Evolutionary conservation across 1,140 invertebrate genomes (phyloP), one percentile per base, ranked within the genome.

Genomic region (Cecropterus lyciades): DNA sequence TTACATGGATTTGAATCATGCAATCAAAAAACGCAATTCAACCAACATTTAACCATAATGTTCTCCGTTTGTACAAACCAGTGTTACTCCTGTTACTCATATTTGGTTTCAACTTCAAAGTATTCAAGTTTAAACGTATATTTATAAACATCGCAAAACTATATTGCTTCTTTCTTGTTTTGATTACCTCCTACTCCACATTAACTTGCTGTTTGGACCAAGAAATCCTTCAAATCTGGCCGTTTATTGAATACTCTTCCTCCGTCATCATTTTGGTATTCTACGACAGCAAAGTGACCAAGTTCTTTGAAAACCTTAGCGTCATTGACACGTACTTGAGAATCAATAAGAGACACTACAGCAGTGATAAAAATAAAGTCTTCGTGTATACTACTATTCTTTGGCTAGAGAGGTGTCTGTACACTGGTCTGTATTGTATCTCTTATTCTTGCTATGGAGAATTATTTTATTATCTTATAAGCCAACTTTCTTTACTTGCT

Each of bases 51-150:
- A 65, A 52, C 8, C 64, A 56, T 14, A 73, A 65, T 55, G 66
- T 81, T 20, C 56, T 78, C 0, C 27, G 42, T 51, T 43, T 77
- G 3, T 89, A 81, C n/a, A 77, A 72, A 67, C 53, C 69, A 0
- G 20, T 86, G 10, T 49, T 89, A 5, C 67, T 84, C 0, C 13
- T 82, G 13, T 55, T 91, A 33, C 57, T 84, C 9, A 60, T 89
- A 2, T 82, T 79, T 43, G 88, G 88, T 1, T 87, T 83, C 17
- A 79, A 89, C 71, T 84, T 80, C 14, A 76, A 79, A 57, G 72
- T 79, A 5, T 82, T 77, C 33, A 82, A 76, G 27, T 51, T 68
- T 6, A 82, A 75, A 24, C 65, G 67, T 0, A 56, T 70, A n/a
- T 62, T 67, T 9, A 70, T 73, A 55, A 51, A 70, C 10, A 6